Evolutionary conservation across 2,113 vertebrate genomes (phyloP).

Genomic region (Lota lota): DNA sequence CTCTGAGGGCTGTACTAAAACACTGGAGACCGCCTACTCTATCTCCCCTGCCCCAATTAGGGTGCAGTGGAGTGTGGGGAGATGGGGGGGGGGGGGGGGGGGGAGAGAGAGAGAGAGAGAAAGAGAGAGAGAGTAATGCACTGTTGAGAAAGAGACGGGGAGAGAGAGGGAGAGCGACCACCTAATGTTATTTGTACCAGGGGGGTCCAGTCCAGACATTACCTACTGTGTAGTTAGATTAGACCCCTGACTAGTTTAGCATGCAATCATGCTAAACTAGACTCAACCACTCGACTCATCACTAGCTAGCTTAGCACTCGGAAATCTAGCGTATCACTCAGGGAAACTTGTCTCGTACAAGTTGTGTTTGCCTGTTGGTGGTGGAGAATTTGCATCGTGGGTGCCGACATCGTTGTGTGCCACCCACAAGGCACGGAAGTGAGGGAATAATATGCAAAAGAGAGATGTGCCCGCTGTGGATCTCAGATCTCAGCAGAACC

Average conservation of each 20-base stretch:
- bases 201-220: slow-evolving; percentile 33
- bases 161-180: slow-evolving; percentile 45
- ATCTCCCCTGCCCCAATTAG: slow-evolving; percentile 80
- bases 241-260: no score
- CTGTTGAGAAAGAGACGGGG: no score
- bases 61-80: slow-evolving; percentile 68
- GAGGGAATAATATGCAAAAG: not conserved
- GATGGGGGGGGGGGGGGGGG: slow-evolving; percentile 53
- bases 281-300: no score
- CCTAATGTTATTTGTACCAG: slow-evolving; percentile 49
- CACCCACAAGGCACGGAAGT: no score
- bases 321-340: no score
- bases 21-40: slow-evolving; percentile 72
- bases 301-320: no score
- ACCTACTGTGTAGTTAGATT: slow-evolving; percentile 38
- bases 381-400: no score
- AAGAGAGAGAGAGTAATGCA: no score
- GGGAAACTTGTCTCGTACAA: no score
- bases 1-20: slow-evolving; percentile 74
- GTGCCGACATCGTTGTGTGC: no score
- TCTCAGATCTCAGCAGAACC: slow-evolving; percentile 32
- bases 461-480: slow-evolving; percentile 22
- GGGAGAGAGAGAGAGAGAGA: slow-evolving; percentile 10
- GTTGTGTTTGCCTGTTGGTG: no score
- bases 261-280: no score